Conservation (phyloP, 2,888 invertebrate genomes). For the Pteria penguin region DNA sequence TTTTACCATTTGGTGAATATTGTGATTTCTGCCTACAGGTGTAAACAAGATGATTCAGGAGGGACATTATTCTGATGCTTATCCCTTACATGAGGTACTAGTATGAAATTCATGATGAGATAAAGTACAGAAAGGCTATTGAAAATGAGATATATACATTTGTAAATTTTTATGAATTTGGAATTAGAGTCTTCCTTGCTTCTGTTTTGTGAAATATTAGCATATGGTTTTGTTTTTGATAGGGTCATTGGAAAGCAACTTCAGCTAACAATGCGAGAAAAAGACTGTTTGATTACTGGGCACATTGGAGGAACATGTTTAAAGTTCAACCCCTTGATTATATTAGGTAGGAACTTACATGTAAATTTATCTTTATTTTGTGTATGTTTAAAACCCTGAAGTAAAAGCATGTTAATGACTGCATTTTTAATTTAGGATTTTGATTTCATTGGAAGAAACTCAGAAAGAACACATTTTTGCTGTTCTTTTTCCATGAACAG, state of each 20-base stretch:
- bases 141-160: too few species aligned
- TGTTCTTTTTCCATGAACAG: too few species aligned
- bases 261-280: constrained; percentile 79
- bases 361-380: not conserved
- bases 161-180: too few species aligned
- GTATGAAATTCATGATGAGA: too few species aligned
- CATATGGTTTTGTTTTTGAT: constrained; percentile 3
- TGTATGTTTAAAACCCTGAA: not conserved
- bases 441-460: too few species aligned
- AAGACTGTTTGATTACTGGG: constrained; percentile 90
- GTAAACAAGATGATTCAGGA: constrained; percentile 75
- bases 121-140: too few species aligned
- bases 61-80: constrained; percentile 74
- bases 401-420: too few species aligned
- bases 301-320: constrained; percentile 88
- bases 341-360: constrained; percentile 83
- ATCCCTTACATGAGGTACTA: constrained; percentile 78
- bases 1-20: too few species aligned
- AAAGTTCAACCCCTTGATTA: constrained; percentile 93
- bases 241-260: constrained; percentile 77
- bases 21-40: too few species aligned
- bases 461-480: too few species aligned
- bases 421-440: too few species aligned
- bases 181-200: too few species aligned
- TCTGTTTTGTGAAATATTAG: not conserved